phyloP scores from a whole-genome alignment of 2,888 invertebrate genomes.

The Thera obeliscata region DNA sequence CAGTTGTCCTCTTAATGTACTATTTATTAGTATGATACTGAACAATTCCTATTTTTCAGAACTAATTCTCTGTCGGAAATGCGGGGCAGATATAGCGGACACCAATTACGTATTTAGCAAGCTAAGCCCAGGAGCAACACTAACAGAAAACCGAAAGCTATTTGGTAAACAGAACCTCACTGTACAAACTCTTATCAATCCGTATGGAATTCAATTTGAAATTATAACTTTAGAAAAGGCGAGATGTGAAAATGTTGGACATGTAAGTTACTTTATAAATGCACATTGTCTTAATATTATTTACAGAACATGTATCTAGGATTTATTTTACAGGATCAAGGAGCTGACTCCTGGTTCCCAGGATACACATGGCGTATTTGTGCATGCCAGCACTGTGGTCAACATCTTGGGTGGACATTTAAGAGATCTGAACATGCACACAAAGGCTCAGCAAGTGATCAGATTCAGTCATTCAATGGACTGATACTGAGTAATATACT shows the following conservation, averaged over 20 bases:
- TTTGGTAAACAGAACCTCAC: conserved; percentile 82
- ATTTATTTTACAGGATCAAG: conserved; percentile 68
- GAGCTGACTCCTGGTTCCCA: conserved; percentile 87
- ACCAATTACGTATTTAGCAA: conserved; percentile 80
- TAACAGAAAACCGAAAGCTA: conserved; percentile 76
- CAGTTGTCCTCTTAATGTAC: too few relatives aligned
- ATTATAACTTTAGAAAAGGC: conserved; percentile 81
- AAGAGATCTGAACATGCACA: conserved; percentile 60
- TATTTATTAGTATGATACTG: too few relatives aligned
- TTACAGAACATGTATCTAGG: neutral
- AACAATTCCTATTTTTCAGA: conserved; percentile 63
- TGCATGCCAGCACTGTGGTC: conserved; percentile 85
- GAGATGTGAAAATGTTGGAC: conserved; percentile 80
- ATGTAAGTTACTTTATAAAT: conserved; percentile 63
- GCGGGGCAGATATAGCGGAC: conserved; percentile 85
- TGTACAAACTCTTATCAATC: conserved; percentile 83
- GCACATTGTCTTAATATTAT: neutral
- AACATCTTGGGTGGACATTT: conserved; percentile 86
- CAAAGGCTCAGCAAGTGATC: conserved; percentile 48
- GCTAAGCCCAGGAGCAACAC: conserved; percentile 77
- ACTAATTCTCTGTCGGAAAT: conserved; percentile 83
- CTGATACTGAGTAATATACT: conserved; percentile 75
- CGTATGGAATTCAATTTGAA: conserved; percentile 82
- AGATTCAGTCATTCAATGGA: conserved; percentile 70
- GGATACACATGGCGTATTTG: conserved; percentile 87